Conservation (phyloP, 2,888 invertebrate genomes). For the Lasioglossum villosulum region DNA sequence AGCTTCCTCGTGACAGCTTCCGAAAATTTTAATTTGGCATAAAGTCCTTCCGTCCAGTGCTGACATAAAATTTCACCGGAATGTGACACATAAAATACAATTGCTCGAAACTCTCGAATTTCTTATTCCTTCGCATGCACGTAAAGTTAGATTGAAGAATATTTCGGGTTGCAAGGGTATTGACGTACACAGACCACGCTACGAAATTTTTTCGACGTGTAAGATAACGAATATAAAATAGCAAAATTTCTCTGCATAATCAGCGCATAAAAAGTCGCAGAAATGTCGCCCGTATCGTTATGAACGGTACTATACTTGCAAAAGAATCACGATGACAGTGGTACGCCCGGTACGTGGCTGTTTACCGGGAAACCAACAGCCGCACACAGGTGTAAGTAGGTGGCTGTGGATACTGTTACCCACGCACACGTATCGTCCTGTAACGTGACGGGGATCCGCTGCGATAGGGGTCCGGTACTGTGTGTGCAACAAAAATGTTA, state of each 20-base stretch:
- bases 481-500: slow-evolving; percentile 57
- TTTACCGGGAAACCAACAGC: background rate
- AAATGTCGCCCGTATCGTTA: slow-evolving; percentile 2
- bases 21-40: background rate
- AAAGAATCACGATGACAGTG: slow-evolving; percentile 34
- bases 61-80: background rate
- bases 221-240: background rate
- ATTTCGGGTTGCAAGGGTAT: background rate
- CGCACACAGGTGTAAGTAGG: slow-evolving; percentile 53
- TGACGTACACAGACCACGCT: background rate
- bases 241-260: background rate
- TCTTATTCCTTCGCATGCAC: background rate
- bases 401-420: slow-evolving; percentile 66
- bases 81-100: background rate
- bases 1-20: background rate
- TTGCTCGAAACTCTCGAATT: background rate
- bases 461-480: background rate
- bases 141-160: background rate
- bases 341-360: slow-evolving; percentile 32
- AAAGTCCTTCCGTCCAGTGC: background rate
- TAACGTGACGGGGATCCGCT: slow-evolving; percentile 31
- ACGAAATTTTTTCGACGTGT: background rate
- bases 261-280: background rate
- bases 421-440: slow-evolving; percentile 13
- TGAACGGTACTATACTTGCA: slow-evolving; percentile 19